Evolutionary conservation across 2,888 invertebrate genomes (phyloP), one percentile per base, ranked within the genome.

Genomic region (Calameuta pallipes): DNA sequence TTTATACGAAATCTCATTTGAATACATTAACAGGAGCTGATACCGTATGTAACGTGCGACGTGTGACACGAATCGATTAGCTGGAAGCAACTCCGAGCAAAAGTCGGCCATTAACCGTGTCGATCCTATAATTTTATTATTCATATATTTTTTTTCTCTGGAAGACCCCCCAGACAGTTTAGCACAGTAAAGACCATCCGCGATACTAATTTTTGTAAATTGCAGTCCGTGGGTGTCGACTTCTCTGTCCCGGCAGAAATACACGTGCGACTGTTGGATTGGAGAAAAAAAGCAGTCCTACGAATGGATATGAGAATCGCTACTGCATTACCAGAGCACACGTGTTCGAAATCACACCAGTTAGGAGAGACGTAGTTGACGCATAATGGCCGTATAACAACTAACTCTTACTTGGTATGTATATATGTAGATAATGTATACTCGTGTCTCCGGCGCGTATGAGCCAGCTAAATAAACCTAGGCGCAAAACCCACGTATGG

Each of bases 1-100:
- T 87, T 88, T 86, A 85, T 86, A 81, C 82, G 80, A 86, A 85
- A 86, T 85, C 85, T 85, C 85, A 84, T 87, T 88, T 88, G 85
- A 87, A 88, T 88, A 87, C 82, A 83, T 85, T 86, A 85, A 80
- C 69, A 76, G 77, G 74, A 74, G 74, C 73, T 78, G 77, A 78
- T 78, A 75, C 37, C 71, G 33, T 71, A 71, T 34, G 71, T 33
- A 71, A 71, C 34, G 71, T 30, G 37, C 34, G 74, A 74, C 37
- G 77, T 73, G 71, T 56, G 74, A 71, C 79, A 69, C 56, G 76
- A 75, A 79, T 80, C 79, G 75, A 76, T 79, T 76, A 79, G 75
- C 78, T 75, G 74, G 70, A 33, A 80, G 71, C 71, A 71, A 71
- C 56, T 56, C 23, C 56, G 56, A 56, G 56, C 56, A 56, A 56